These are phyloP conservation scores for Drosophila nigromelanica DNA, from an alignment of 1,140 invertebrate species.

Conservation along the genomic window DNA sequence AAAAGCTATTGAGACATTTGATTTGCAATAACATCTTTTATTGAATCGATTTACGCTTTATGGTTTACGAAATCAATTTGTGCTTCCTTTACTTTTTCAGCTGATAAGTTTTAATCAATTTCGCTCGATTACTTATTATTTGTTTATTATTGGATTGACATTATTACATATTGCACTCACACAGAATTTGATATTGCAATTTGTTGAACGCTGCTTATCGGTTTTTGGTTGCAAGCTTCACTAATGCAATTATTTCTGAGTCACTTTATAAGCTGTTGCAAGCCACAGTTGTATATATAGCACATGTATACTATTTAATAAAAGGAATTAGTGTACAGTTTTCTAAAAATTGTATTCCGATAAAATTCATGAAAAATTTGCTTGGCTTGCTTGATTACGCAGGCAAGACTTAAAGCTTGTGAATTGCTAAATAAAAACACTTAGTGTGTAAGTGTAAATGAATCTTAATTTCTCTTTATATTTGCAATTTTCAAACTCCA, in stretches of 20 bases:
- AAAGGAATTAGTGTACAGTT: no score
- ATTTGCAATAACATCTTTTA: constrained; percentile 65
- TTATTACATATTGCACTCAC: constrained; percentile 26
- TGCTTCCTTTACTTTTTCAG: constrained; percentile 23
- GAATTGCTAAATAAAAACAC: no score
- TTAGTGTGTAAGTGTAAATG: no score
- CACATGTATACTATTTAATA: no score
- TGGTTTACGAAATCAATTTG: constrained; percentile 44
- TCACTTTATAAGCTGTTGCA: constrained; percentile 23
- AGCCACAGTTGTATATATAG: constrained; percentile 1
- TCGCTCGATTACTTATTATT: constrained; percentile 45
- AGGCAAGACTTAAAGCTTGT: no score
- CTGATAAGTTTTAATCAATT: constrained; percentile 69
- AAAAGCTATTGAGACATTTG: constrained; percentile 63
- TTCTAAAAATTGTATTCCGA: constrained; percentile 6
- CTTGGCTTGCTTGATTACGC: not conserved
- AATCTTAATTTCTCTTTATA: no score
- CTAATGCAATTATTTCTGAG: constrained; percentile 33
- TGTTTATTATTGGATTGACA: constrained; percentile 44
- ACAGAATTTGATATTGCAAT: constrained; percentile 64
- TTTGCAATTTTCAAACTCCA: no score
- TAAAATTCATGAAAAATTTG: constrained; percentile 4
- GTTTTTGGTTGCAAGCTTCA: constrained; percentile 22
- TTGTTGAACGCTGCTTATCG: constrained; percentile 29
- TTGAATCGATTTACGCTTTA: constrained; percentile 46